These are phyloP conservation scores for Cyphomyrus discorhynchus DNA, from an alignment of 2,113 vertebrate species.

Conservation along the genomic window DNA sequence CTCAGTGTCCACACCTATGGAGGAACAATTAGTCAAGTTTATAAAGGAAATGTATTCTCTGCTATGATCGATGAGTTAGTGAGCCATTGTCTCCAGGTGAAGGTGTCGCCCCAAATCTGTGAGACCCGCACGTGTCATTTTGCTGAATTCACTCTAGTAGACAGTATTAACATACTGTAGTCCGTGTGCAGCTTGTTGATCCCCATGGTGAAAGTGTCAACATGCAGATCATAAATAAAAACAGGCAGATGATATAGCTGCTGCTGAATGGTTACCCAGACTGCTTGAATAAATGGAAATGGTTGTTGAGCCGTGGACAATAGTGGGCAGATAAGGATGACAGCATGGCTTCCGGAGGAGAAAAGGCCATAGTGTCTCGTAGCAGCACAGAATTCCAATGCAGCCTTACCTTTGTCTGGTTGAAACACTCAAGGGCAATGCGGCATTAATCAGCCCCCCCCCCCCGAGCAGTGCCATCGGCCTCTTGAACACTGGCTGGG, in stretches of 20 bases:
- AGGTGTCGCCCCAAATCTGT: background rate
- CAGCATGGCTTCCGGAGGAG: background rate
- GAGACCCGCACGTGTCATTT: background rate
- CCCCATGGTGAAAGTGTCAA: background rate
- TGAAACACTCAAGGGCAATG: conserved; percentile 62
- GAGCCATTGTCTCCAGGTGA: background rate
- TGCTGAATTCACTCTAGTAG: background rate
- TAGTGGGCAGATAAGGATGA: background rate
- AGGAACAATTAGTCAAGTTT: background rate
- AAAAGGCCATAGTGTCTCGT: background rate
- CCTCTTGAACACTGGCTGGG: background rate
- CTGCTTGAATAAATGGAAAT: background rate
- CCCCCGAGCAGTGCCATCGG: conserved; percentile 32
- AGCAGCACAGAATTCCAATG: conserved; percentile 27
- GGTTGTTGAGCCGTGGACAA: background rate
- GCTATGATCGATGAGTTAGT: background rate
- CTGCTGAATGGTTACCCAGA: background rate
- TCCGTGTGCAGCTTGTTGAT: background rate
- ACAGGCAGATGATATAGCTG: background rate
- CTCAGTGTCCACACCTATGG: background rate
- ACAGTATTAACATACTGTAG: background rate
- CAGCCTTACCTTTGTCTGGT: conserved; percentile 29
- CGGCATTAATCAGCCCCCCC: conserved; percentile 59
- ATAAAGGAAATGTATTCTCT: background rate
- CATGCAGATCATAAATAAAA: background rate